Conservation (phyloP, 2,888 invertebrate species). For the Latrodectus hesperus region DNA sequence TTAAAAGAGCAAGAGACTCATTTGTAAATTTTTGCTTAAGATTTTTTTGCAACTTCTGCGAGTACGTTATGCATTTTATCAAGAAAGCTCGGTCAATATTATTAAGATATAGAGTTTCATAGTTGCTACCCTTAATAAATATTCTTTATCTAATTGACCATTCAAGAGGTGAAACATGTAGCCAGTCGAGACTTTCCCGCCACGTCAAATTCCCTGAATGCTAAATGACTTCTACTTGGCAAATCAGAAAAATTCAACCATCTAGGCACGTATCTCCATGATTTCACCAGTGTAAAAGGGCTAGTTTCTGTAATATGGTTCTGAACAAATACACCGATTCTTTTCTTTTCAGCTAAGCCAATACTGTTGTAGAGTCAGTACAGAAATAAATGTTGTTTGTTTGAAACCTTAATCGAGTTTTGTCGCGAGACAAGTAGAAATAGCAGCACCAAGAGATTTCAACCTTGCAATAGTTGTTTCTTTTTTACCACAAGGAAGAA, state of each 20-base stretch:
- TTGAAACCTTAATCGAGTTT: not conserved
- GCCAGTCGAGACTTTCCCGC: not conserved
- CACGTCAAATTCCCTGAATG: not conserved
- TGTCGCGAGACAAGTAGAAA: not conserved
- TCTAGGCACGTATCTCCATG: conserved; percentile 6
- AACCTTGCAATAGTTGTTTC: conserved; percentile 11
- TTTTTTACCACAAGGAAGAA: conserved; percentile 19
- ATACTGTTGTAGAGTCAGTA: conserved; percentile 24
- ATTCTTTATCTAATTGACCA: not conserved
- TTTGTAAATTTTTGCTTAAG: conserved; percentile 24
- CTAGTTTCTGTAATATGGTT: conserved; percentile 18
- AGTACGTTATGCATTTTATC: not conserved
- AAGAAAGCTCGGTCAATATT: not conserved
- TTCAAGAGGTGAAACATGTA: not conserved
- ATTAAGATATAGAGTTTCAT: conserved; percentile 17
- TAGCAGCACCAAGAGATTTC: conserved; percentile 8
- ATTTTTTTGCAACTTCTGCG: not conserved
- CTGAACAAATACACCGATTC: conserved; percentile 10
- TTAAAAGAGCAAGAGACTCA: conserved; percentile 23
- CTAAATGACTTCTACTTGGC: not conserved
- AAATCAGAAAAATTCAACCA: not conserved
- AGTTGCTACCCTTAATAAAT: conserved; percentile 17
- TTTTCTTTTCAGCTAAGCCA: conserved; percentile 17
- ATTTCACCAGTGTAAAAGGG: conserved; percentile 3
- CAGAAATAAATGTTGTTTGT: conserved; percentile 15